These are phyloP conservation scores for Cassiopea andromeda DNA, from an alignment of 30 jellyfish, hydroid and myxozoan species.

Conservation along the genomic window DNA sequence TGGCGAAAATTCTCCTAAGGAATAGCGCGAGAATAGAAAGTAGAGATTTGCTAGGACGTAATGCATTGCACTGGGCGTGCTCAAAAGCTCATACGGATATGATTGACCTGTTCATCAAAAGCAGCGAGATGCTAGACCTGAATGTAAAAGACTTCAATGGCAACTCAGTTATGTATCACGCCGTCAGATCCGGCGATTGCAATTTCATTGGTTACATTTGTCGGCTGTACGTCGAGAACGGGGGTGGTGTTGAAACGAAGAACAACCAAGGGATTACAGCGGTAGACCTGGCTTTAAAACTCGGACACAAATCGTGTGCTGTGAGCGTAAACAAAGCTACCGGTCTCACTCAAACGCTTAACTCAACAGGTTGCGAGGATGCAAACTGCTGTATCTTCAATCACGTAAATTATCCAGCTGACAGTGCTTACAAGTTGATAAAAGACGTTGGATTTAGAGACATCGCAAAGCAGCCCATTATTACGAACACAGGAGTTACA, in stretches of 20 bases:
- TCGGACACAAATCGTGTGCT: constrained; percentile 69
- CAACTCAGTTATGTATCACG: constrained; percentile 31
- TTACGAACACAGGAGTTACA: too few relatives aligned
- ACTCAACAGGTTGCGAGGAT: constrained; percentile 41
- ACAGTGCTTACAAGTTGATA: too few relatives aligned
- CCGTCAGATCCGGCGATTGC: constrained; percentile 57
- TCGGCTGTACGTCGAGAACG: constrained; percentile 28
- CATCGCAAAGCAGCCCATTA: background rate
- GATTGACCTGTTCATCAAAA: constrained; percentile 30
- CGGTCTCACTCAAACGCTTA: constrained; percentile 15
- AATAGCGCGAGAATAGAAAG: constrained; percentile 6
- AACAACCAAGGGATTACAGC: constrained; percentile 58
- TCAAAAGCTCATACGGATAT: constrained; percentile 40
- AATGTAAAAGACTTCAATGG: constrained; percentile 32
- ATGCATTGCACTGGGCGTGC: constrained; percentile 65
- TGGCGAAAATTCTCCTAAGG: constrained; percentile 13
- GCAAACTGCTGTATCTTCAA: constrained; percentile 19
- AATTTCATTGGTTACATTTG: constrained; percentile 27
- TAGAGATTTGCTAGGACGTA: constrained; percentile 22
- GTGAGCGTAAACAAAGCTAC: constrained; percentile 53
- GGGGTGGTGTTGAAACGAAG: constrained; percentile 56
- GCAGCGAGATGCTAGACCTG: constrained; percentile 28
- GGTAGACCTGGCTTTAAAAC: constrained; percentile 62
- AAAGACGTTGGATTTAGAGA: background rate
- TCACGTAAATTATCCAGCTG: background rate